Evolutionary conservation across 2,888 invertebrate genomes (phyloP).

Genomic region (Mactromeris polynyma): DNA sequence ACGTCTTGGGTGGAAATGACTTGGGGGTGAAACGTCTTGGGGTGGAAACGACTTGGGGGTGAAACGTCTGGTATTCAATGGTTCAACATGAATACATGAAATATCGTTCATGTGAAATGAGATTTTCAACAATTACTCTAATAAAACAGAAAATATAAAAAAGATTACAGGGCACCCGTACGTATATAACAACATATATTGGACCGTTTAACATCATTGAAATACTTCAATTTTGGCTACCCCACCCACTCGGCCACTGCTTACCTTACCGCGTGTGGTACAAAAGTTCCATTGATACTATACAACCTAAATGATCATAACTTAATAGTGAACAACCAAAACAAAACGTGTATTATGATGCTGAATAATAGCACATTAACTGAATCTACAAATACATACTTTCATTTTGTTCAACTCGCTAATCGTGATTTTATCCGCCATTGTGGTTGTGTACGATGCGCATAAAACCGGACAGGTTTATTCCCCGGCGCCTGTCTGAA

Average conservation of each 20-base stretch:
- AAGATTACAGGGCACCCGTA: background rate
- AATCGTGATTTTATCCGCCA: conserved; percentile 50
- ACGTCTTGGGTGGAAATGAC: too few relatives aligned
- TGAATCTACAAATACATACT: conserved; percentile 32
- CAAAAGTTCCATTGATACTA: background rate
- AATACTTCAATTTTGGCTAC: too few relatives aligned
- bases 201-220: too few relatives aligned
- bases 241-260: background rate
- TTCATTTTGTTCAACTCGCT: conserved; percentile 62
- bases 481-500: too few relatives aligned
- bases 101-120: background rate
- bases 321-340: too few relatives aligned
- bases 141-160: background rate
- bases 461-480: background rate
- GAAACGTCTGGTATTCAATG: too few relatives aligned
- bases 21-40: too few relatives aligned
- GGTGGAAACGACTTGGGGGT: too few relatives aligned
- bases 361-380: background rate
- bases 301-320: background rate
- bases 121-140: background rate
- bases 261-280: background rate
- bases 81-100: background rate
- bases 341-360: background rate
- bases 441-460: background rate
- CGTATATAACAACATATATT: background rate